A percentile compares a stretch with the other conserved stretches of the same genome.
Evolutionary conservation across 2,797 vertebrate genomes (phyloP).

Genomic region (Chaenodraco wilsoni): DNA sequence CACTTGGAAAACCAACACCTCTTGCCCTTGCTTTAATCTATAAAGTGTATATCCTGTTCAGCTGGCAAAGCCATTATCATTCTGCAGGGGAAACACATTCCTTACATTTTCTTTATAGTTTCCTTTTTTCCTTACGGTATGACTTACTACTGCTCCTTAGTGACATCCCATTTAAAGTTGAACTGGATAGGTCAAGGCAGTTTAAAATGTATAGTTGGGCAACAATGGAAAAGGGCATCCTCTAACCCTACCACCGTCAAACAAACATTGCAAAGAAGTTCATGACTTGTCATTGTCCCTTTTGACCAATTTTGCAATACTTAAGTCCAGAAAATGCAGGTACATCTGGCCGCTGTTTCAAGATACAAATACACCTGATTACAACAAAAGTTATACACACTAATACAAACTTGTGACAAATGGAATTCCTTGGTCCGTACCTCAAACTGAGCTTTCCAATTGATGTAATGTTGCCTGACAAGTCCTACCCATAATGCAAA

Average conservation of each 20-base stretch:
- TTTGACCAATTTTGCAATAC: not conserved
- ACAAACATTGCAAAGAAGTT: not conserved
- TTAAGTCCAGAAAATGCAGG: not conserved
- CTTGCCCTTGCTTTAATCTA: conserved; percentile 13
- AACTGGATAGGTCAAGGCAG: not conserved
- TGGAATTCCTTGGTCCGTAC: not conserved
- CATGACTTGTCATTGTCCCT: not conserved
- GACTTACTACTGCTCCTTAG: conserved; percentile 24
- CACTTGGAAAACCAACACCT: conserved; percentile 11
- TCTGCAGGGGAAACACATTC: conserved; percentile 8
- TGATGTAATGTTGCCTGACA: conserved; percentile 8
- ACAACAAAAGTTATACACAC: not conserved
- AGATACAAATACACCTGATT: not conserved
- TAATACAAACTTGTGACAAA: not conserved
- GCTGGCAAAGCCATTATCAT: conserved; percentile 1
- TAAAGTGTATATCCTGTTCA: conserved; percentile 37
- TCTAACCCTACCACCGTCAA: not conserved
- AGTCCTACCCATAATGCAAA: conserved; percentile 37
- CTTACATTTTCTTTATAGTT: not conserved
- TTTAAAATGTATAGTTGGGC: not conserved
- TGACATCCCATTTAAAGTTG: conserved; percentile 24
- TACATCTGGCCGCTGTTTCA: not conserved
- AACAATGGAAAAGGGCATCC: not conserved
- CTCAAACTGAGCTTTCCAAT: not conserved
- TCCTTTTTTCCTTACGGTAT: conserved; percentile 18